Conservation (phyloP, 2,888 invertebrate species). For the Chaetogeoica ovagalla region DNA sequence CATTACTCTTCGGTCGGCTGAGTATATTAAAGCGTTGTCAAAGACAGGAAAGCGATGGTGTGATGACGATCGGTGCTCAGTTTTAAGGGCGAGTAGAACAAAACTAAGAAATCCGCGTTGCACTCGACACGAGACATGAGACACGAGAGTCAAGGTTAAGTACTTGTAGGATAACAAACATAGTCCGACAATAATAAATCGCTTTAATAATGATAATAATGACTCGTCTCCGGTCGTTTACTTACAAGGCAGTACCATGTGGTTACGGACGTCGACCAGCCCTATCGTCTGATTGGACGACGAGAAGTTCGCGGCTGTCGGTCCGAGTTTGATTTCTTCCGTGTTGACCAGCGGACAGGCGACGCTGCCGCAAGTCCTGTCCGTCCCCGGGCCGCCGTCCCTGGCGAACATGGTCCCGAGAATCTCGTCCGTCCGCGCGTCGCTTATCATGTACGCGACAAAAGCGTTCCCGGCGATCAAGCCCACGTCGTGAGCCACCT, state of each 20-base stretch:
- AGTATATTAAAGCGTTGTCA: no score
- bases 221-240: not conserved
- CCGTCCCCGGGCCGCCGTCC: constrained; percentile 57
- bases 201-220: not conserved
- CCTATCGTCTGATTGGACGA: constrained; percentile 26
- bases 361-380: constrained; percentile 66
- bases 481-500: constrained; percentile 61
- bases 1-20: no score
- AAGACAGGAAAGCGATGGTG: no score
- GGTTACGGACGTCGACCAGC: constrained; percentile 37
- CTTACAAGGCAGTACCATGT: constrained; percentile 44
- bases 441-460: constrained; percentile 46
- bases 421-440: constrained; percentile 31
- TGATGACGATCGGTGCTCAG: no score
- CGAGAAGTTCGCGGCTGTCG: not conserved
- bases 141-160: no score
- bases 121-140: no score
- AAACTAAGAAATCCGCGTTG: no score
- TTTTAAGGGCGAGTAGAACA: no score
- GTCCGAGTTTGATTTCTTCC: constrained; percentile 7
- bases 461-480: constrained; percentile 53
- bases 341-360: constrained; percentile 62
- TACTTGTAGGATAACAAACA: no score
- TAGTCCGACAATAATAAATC: no score
- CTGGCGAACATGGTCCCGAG: constrained; percentile 39